Evolutionary conservation across 2,888 invertebrate genomes (phyloP), one percentile per base, ranked within the genome.

Genomic region (Psococerastis gibbosa): DNA sequence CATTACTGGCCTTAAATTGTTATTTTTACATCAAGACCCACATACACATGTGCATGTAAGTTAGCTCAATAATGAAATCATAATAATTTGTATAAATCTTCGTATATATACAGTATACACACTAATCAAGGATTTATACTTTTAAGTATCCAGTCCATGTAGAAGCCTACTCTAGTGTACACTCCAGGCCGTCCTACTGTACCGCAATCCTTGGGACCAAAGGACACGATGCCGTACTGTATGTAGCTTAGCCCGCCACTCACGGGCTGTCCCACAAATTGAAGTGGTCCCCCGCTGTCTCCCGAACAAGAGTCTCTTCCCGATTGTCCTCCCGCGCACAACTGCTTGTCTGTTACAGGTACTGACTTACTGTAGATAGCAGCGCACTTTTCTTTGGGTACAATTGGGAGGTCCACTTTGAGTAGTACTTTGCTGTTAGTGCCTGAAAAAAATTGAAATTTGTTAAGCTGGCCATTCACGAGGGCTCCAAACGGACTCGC

Each of bases 141-240:
- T n/a, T n/a, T n/a, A 8, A 46, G 44, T 27, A 52, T 49, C 52
- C 52, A 52, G 3, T 46, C 43, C 43, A 52, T 43, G 43, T 46
- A 52, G 22, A 46, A 32, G 8, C 43, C 33, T 2, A 51, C 46
- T 32, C 47, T 46, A 2, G 52, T 51, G 45, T 52, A 52, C 6
- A 52, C 44, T 6, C 49, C 52, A 11, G 52, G 52, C 33, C 47
- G 42, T 23, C 46, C 48, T 11, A 32, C 18, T 9, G 48, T 43
- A 13, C 51, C 52, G 42, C 52, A 52, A n/a, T 35, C 27, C 22
- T 43, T 23, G 8, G 52, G 49, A 9, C 52, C 52, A 27, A 49
- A 43, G n/a, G 50, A 50, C 11, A 52, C 52, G 3, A 52, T 32
- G 15, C 52, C 52, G 32, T 46, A 47, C 41, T 49, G 52, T 32